Evolutionary conservation across 1,140 invertebrate genomes (phyloP).

Genomic region (Cydia strobilella): DNA sequence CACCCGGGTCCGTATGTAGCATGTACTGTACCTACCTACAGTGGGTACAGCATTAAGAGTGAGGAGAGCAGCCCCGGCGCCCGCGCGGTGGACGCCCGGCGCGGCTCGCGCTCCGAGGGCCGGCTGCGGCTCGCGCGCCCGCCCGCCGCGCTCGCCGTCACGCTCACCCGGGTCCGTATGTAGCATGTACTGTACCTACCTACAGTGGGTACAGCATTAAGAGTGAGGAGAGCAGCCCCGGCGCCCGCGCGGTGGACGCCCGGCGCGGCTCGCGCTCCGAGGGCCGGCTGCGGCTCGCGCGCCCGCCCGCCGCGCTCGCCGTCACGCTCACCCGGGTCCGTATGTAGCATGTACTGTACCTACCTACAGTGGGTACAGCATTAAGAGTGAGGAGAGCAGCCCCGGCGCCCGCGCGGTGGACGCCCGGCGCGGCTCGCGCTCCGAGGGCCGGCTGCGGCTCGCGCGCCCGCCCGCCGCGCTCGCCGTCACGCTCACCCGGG

Average conservation of each 20-base stretch:
- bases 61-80: constrained; percentile 81
- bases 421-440: constrained; percentile 53
- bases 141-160: constrained; percentile 61
- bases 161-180: constrained; percentile 46
- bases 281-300: constrained; percentile 56
- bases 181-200: no score
- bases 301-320: constrained; percentile 59
- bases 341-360: background rate
- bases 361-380: no score
- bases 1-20: constrained; percentile 40
- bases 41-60: no score
- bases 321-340: constrained; percentile 51
- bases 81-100: constrained; percentile 57
- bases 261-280: constrained; percentile 52
- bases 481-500: constrained; percentile 58
- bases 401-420: constrained; percentile 60
- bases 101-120: constrained; percentile 55
- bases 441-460: constrained; percentile 56
- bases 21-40: no score
- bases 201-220: no score
- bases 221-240: constrained; percentile 82
- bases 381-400: constrained; percentile 85
- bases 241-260: constrained; percentile 60
- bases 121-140: constrained; percentile 53
- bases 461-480: constrained; percentile 55